A percentile compares a stretch with the other conserved stretches of the same genome.
These are phyloP conservation scores for Patiria pectinifera DNA, from an alignment of 53 echinoderm and acorn worm genomes.

Conservation along the genomic window DNA sequence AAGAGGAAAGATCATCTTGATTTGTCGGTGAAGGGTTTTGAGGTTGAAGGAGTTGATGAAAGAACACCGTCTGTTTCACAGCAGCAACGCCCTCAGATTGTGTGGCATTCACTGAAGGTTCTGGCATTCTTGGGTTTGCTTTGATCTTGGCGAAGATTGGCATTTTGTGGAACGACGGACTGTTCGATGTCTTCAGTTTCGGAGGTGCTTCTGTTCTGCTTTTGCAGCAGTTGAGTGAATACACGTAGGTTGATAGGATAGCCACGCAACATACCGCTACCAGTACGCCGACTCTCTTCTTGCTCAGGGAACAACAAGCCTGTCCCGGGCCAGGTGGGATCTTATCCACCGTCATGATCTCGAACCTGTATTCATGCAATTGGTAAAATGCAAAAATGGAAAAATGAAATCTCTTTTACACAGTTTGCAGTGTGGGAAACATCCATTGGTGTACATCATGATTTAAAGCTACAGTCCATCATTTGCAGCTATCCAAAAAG, in stretches of 20 bases:
- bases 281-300: constrained; percentile 20
- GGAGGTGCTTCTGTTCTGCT: background rate
- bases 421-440: too few relatives aligned
- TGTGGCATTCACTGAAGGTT: background rate
- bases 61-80: too few relatives aligned
- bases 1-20: background rate
- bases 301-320: background rate
- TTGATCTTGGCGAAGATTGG: background rate
- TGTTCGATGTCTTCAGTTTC: background rate
- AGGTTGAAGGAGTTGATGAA: background rate
- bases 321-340: background rate
- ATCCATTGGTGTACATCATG: too few relatives aligned
- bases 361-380: background rate
- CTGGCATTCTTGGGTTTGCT: background rate
- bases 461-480: too few relatives aligned
- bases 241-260: background rate
- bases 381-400: background rate
- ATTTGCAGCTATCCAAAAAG: too few relatives aligned
- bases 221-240: background rate
- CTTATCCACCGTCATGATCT: background rate
- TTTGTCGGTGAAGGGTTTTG: background rate
- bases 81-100: too few relatives aligned
- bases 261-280: constrained; percentile 10
- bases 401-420: too few relatives aligned
- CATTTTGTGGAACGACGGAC: background rate